Percentiles rank a stretch among this genome's conserved stretches.
These are phyloP conservation scores for Microchirus variegatus DNA, from an alignment of 2,797 vertebrate genomes.

Conservation along the genomic window DNA sequence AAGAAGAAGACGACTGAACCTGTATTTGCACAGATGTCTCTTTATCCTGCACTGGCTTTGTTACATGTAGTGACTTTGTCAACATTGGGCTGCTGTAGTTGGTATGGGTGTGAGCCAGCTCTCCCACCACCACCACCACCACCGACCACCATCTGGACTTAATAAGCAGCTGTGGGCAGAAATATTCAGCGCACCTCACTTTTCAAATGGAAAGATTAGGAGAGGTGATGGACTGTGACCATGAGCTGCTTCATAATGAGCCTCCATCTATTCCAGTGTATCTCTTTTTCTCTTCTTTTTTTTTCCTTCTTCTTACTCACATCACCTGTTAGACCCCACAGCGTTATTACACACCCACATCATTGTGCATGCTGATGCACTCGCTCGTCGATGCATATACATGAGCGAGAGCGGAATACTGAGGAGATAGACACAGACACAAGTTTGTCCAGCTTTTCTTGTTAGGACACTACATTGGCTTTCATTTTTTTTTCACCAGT, in stretches of 20 bases:
- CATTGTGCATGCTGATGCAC: conserved; percentile 34
- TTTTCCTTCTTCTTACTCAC: conserved; percentile 3
- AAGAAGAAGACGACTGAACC: neutral
- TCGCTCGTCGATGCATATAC: conserved; percentile 17
- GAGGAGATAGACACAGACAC: conserved; percentile 1
- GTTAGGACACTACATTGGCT: too few species aligned
- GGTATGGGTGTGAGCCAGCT: conserved; percentile 59
- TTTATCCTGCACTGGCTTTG: conserved; percentile 26
- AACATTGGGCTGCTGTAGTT: conserved; percentile 37
- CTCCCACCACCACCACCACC: conserved; percentile 30
- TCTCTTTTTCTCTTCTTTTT: conserved; percentile 31
- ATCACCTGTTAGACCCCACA: conserved; percentile 47
- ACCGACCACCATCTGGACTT: conserved; percentile 69
- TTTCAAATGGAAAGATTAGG: conserved; percentile 79
- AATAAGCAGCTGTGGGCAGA: conserved; percentile 73
- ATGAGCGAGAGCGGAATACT: conserved; percentile 14
- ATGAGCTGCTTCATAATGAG: conserved; percentile 75
- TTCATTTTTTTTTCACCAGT: too few species aligned
- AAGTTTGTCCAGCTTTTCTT: neutral
- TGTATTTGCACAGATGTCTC: conserved; percentile 15
- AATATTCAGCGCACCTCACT: conserved; percentile 66
- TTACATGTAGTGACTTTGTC: conserved; percentile 41
- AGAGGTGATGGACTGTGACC: conserved; percentile 78
- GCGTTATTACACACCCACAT: conserved; percentile 20
- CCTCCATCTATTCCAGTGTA: conserved; percentile 56